Base-by-base conservation (phyloP, 1,140 invertebrate species). In the Caenorhabditis remanei region DNA sequence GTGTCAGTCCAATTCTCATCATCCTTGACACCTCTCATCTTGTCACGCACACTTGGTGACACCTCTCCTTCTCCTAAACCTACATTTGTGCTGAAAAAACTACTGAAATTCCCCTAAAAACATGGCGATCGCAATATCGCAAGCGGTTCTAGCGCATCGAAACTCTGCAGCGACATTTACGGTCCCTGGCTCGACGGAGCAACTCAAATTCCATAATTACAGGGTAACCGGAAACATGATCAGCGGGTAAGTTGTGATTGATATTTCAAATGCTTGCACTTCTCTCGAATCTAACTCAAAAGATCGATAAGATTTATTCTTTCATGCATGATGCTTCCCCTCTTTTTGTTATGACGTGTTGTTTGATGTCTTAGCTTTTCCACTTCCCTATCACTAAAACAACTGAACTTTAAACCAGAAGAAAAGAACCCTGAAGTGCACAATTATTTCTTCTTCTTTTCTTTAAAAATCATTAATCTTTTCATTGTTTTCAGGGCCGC, bases 181-280 rank as follows among this genome's bases (percentile, higher is more conserved):
- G 40, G 67, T 88, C 55, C 87, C 87, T 55, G 87, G 87, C 63
- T 63, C 55, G n/a, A 85, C 83, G 67, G 83, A 88, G 21, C 67
- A 79, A 79, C 65, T 88, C 61, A 88, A 79, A 82, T 88, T 88
- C 84, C 87, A 88, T 71, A 85, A 86, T 90, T 90, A 83, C 87
- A 90, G 89, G 89, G 89, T 90, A 50, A 90, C 89, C 56, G 89
- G 88, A 85, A 92, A 92, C 84, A 92, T 92, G 91, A 92, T 92
- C 83, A 90, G 88, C 86, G 91, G 90, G 89, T 89, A 87, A 89
- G 87, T 88, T 67, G 55, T 63, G 83, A n/a, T 32, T 63, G 83
- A n/a, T 32, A 84, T 58, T 61, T 32, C n/a, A 21, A 83, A 84
- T 58, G 82, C 55, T 58, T 58, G 11, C 53, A 41, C 53, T 55